These are phyloP conservation scores for Strix aluco DNA, from an alignment of 2,113 vertebrate genomes.

Conservation along the genomic window DNA sequence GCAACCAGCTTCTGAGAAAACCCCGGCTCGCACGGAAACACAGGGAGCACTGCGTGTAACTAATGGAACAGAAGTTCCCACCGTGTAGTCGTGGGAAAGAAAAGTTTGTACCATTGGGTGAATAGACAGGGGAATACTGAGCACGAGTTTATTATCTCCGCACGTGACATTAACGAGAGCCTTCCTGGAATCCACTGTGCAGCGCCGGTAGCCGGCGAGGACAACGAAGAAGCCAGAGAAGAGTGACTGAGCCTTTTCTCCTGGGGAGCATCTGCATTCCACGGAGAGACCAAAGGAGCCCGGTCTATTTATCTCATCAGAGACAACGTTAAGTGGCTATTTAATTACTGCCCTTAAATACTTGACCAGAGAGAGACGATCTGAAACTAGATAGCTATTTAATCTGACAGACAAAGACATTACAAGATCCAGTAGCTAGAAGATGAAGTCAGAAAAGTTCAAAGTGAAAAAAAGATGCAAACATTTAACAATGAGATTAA, in stretches of 20 bases:
- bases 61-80: background rate
- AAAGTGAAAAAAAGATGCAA: background rate
- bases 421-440: background rate
- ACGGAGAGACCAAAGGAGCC: background rate
- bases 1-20: background rate
- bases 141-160: background rate
- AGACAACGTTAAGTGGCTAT: background rate
- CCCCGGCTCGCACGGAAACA: background rate
- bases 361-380: background rate
- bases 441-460: constrained; percentile 26
- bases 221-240: background rate
- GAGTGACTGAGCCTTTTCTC: background rate
- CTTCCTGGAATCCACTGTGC: background rate
- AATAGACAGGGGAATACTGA: constrained; percentile 58
- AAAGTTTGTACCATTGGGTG: background rate
- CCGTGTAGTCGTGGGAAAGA: constrained; percentile 23
- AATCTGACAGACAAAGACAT: constrained; percentile 32
- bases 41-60: background rate
- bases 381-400: constrained; percentile 5
- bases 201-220: background rate
- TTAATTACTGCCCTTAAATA: constrained; percentile 50
- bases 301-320: background rate
- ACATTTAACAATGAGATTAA: background rate
- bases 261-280: background rate
- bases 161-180: background rate